Percentiles rank a stretch among this genome's conserved stretches.
Evolutionary conservation across 2,888 invertebrate genomes (phyloP).

Genomic region (Acrobasis repandana): DNA sequence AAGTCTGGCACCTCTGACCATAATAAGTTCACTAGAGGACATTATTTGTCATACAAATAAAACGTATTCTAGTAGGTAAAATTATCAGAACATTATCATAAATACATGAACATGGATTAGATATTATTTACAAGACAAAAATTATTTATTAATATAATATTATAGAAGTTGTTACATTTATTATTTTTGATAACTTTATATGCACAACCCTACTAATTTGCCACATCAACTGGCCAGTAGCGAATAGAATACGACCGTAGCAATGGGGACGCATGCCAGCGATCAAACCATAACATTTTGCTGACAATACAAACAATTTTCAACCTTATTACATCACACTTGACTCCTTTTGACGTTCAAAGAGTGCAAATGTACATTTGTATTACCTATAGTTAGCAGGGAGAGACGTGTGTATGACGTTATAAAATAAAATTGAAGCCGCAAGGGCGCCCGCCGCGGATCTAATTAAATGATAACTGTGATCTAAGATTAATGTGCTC

Average conservation of each 20-base stretch:
- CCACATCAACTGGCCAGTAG: conserved; percentile 67
- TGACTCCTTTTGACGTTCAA: conserved; percentile 27
- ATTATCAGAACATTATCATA: too few relatives aligned
- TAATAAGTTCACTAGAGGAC: too few relatives aligned
- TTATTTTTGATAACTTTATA: not conserved
- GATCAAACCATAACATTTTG: conserved; percentile 45
- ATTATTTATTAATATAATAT: too few relatives aligned
- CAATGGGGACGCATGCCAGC: conserved; percentile 58
- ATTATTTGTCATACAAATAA: too few relatives aligned
- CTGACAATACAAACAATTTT: conserved; percentile 39
- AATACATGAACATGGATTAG: too few relatives aligned
- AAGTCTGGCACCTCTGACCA: too few relatives aligned
- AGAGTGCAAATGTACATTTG: conserved; percentile 43
- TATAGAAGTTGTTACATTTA: too few relatives aligned
- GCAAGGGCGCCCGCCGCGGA: conserved; percentile 73
- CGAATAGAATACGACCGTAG: conserved; percentile 62
- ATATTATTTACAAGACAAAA: too few relatives aligned
- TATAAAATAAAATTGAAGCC: conserved; percentile 81
- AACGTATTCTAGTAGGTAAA: too few relatives aligned
- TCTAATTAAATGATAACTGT: conserved; percentile 82
- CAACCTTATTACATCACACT: conserved; percentile 38
- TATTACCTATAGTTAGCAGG: conserved; percentile 54
- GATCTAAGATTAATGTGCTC: conserved; percentile 78
- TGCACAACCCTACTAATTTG: conserved; percentile 67
- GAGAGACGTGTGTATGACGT: conserved; percentile 81